Percentiles rank a stretch among this genome's conserved stretches.
phyloP scores from a whole-genome alignment of 1,140 invertebrate species.

The Diabrotica undecimpunctata region DNA sequence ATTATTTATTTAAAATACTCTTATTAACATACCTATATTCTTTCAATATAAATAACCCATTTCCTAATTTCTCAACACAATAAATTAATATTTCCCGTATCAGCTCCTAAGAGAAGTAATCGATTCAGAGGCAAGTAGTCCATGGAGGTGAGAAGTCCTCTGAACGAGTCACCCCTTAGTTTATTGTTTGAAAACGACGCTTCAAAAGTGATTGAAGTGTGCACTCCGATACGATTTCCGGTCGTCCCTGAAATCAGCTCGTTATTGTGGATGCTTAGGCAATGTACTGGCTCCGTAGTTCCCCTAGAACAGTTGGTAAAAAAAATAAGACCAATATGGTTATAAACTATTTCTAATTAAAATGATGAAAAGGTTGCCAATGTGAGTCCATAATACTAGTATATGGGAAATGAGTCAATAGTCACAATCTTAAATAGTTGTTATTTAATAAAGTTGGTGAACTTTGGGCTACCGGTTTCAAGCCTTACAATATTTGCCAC shows the following conservation, averaged over 20 bases:
- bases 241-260: slow-evolving; percentile 80
- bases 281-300: slow-evolving; percentile 85
- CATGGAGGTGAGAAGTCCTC: slow-evolving; percentile 86
- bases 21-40: background rate
- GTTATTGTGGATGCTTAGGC: slow-evolving; percentile 68
- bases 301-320: slow-evolving; percentile 54
- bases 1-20: slow-evolving; percentile 1
- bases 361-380: too few species aligned
- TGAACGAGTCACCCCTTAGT: slow-evolving; percentile 83
- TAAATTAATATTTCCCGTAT: slow-evolving; percentile 82
- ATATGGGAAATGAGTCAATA: too few species aligned
- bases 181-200: slow-evolving; percentile 80
- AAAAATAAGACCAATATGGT: background rate
- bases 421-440: too few species aligned
- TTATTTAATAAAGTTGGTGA: too few species aligned
- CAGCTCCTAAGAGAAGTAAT: slow-evolving; percentile 81
- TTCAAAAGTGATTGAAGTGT: slow-evolving; percentile 69
- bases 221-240: slow-evolving; percentile 86
- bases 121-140: slow-evolving; percentile 84
- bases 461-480: too few species aligned
- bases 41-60: background rate
- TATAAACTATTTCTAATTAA: too few species aligned
- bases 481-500: too few species aligned
- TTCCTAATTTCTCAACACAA: slow-evolving; percentile 62
- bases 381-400: too few species aligned